Evolutionary conservation across 2,888 invertebrate species (phyloP).

Genomic region (Lepidocyrtoides sp.): DNA sequence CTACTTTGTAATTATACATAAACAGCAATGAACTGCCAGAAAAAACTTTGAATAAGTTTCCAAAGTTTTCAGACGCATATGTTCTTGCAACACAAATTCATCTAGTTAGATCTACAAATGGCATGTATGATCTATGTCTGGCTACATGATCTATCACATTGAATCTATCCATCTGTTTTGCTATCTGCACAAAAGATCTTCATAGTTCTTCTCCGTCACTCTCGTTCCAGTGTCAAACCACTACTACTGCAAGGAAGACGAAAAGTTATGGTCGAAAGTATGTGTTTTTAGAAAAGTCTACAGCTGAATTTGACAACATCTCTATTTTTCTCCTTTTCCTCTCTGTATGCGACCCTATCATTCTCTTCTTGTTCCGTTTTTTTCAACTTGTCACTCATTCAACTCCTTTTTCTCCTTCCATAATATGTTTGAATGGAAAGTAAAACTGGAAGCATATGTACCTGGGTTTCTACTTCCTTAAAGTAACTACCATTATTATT

Average conservation of each 20-base stretch:
- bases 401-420: conserved; percentile 53
- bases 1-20: no score
- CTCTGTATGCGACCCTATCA: conserved; percentile 37
- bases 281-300: conserved; percentile 31
- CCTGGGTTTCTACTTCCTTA: no score
- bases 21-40: background rate
- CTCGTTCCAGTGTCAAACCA: background rate
- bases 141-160: conserved; percentile 70
- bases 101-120: background rate
- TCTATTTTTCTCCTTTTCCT: conserved; percentile 36
- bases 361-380: conserved; percentile 49
- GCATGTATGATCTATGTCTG: conserved; percentile 40
- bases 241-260: background rate
- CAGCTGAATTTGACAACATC: conserved; percentile 79
- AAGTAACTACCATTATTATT: background rate
- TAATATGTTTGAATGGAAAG: background rate
- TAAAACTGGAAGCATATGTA: background rate
- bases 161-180: conserved; percentile 68
- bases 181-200: conserved; percentile 40
- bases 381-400: conserved; percentile 68
- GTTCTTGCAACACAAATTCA: no score
- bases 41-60: background rate
- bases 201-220: conserved; percentile 50
- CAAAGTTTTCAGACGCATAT: background rate
- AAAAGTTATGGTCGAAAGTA: background rate